Conservation (phyloP, 2,888 invertebrate genomes). For the Zaprionus lineosus region DNA sequence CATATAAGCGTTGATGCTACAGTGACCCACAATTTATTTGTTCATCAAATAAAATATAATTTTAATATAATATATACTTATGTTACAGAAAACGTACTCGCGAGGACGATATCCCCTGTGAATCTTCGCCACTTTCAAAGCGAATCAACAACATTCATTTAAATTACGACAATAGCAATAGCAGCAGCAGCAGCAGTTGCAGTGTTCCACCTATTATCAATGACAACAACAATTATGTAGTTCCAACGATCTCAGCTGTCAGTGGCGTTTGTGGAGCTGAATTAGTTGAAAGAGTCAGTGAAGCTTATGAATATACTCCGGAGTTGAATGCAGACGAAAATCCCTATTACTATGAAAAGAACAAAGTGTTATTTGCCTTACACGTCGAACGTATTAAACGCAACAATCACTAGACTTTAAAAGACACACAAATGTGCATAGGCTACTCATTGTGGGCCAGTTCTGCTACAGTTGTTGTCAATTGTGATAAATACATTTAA, state of each 20-base stretch:
- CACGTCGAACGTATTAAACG: slow-evolving; percentile 91
- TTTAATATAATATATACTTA: background rate
- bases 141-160: slow-evolving; percentile 94
- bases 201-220: slow-evolving; percentile 51
- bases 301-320: slow-evolving; percentile 86
- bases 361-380: slow-evolving; percentile 92
- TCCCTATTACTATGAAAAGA: slow-evolving; percentile 92
- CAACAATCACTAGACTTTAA: slow-evolving; percentile 54
- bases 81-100: slow-evolving; percentile 89
- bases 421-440: background rate
- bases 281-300: slow-evolving; percentile 28
- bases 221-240: slow-evolving; percentile 53
- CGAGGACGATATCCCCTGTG: slow-evolving; percentile 89
- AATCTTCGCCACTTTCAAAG: slow-evolving; percentile 92
- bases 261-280: slow-evolving; percentile 22
- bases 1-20: slow-evolving; percentile 23
- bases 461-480: background rate
- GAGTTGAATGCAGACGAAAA: slow-evolving; percentile 90
- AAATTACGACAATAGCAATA: slow-evolving; percentile 80
- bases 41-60: background rate
- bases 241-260: slow-evolving; percentile 38
- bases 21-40: slow-evolving; percentile 42
- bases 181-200: slow-evolving; percentile 65
- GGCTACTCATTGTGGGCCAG: too few relatives aligned
- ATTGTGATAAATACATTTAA: slow-evolving; percentile 25